Conservation (phyloP, 2,888 invertebrate genomes). For the Limnephilus rhombicus region DNA sequence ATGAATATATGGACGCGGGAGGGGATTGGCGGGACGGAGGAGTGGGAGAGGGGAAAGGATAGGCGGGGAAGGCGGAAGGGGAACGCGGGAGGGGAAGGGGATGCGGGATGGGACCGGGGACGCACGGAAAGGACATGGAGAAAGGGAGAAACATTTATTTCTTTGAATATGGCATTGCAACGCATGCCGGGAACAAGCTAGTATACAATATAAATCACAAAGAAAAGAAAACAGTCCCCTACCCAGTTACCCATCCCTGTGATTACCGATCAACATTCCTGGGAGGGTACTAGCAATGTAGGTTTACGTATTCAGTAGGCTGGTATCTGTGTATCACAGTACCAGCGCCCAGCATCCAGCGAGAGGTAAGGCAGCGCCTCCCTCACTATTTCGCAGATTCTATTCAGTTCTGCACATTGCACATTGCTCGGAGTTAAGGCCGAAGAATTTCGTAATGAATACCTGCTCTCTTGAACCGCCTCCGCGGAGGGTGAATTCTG, state of each 20-base stretch:
- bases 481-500: neutral
- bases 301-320: neutral
- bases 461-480: neutral
- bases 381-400: neutral
- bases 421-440: neutral
- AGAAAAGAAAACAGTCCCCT: no score
- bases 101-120: no score
- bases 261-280: neutral
- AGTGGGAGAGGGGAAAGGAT: no score
- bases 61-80: no score
- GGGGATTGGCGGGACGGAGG: no score
- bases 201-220: no score
- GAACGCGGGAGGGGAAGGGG: no score
- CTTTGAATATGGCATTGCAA: no score
- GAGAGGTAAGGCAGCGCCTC: neutral
- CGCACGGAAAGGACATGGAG: no score
- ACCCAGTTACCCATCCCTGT: neutral
- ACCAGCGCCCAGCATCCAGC: neutral
- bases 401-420: neutral
- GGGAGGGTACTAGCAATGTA: neutral
- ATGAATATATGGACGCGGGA: no score
- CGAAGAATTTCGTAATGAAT: neutral
- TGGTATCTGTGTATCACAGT: neutral
- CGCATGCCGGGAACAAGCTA: no score
- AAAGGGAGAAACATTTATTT: no score